phyloP scores from a whole-genome alignment of 2,797 vertebrate species.

The Anguilla anguilla region DNA sequence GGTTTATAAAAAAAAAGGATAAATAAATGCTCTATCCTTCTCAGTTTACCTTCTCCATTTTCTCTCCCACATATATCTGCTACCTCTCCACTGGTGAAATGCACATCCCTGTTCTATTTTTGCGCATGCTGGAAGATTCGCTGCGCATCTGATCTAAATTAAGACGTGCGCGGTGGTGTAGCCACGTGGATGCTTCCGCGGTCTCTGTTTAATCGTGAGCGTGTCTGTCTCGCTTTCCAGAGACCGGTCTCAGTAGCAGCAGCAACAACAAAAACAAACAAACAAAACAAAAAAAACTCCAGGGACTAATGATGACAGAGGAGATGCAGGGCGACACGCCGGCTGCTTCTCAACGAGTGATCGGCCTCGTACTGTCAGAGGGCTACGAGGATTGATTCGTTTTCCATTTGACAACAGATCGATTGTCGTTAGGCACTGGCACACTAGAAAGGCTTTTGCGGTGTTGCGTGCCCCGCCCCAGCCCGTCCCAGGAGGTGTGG shows the following conservation, averaged over 20 bases:
- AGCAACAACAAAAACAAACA: no score
- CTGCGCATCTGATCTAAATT: slow-evolving; percentile 5
- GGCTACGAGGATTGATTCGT: background rate
- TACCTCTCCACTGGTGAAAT: background rate
- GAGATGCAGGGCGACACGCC: background rate
- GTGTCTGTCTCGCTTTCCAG: background rate
- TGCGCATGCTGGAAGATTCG: no score
- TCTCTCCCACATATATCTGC: background rate
- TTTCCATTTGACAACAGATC: background rate
- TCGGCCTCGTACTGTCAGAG: background rate
- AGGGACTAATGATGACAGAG: background rate
- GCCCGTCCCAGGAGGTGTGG: background rate
- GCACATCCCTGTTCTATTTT: background rate
- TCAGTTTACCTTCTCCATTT: background rate
- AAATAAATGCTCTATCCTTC: background rate
- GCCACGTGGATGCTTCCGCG: background rate
- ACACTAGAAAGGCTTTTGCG: background rate
- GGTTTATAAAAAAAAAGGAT: background rate
- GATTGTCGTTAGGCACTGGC: background rate
- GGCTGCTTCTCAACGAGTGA: background rate
- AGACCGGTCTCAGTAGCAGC: background rate
- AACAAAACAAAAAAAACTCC: background rate
- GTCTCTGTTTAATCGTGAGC: background rate
- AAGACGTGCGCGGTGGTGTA: background rate
- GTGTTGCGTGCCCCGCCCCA: background rate